Evolutionary conservation across 1,140 invertebrate species (phyloP).

Genomic region (Philopotamus ludificatus): DNA sequence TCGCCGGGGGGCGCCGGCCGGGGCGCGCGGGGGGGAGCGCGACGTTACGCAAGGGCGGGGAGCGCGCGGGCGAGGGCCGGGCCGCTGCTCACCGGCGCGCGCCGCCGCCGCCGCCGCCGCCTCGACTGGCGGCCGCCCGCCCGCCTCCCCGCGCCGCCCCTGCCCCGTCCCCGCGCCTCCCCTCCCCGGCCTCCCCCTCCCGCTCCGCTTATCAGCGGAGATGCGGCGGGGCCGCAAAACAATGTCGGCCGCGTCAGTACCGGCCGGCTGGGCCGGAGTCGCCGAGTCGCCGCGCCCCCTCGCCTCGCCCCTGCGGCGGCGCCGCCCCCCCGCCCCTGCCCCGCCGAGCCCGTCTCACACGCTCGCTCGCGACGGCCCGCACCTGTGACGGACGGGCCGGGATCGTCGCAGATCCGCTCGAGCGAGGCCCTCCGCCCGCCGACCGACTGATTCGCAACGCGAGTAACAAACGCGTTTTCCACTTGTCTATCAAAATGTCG

Average conservation of each 20-base stretch:
- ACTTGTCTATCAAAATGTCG: neutral
- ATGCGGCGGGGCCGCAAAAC: too few relatives aligned
- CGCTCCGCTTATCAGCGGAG: neutral
- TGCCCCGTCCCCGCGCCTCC: neutral
- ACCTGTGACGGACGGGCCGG: neutral
- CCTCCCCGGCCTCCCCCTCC: neutral
- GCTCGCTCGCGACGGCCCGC: neutral
- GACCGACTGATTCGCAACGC: neutral
- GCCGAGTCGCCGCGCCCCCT: neutral
- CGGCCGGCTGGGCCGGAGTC: too few relatives aligned
- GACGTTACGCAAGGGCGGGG: neutral
- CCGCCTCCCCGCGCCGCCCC: neutral
- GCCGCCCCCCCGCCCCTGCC: too few relatives aligned
- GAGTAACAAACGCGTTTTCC: neutral
- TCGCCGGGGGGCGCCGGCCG: constrained; percentile 5
- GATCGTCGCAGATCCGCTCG: neutral
- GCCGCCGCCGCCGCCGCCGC: neutral
- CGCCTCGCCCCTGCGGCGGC: neutral
- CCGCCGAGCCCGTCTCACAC: neutral
- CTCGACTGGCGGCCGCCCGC: neutral
- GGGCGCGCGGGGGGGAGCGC: neutral
- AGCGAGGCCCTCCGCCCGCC: neutral
- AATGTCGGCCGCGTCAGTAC: too few relatives aligned
- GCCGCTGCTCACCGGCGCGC: neutral
- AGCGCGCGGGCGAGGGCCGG: neutral